These are phyloP conservation scores for Cotesia chilonis DNA, from an alignment of 1,140 invertebrate species.

Conservation along the genomic window DNA sequence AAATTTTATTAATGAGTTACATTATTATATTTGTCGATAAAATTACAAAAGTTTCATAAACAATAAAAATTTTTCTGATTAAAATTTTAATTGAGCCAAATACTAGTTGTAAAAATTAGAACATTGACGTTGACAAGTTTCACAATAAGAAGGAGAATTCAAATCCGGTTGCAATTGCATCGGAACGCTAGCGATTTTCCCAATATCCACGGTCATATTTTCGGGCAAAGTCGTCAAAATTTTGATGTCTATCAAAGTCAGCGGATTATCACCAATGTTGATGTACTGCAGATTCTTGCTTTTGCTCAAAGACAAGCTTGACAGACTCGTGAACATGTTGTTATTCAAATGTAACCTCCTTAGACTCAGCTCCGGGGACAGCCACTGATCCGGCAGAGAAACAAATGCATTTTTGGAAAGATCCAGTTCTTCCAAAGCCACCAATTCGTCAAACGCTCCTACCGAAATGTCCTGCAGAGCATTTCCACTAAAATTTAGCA, in stretches of 20 bases:
- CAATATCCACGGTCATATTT: background rate
- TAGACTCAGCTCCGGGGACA: background rate
- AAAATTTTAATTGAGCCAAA: no score
- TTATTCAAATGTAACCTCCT: constrained; percentile 8
- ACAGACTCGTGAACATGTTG: background rate
- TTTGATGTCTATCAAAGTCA: constrained; percentile 20
- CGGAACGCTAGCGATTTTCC: background rate
- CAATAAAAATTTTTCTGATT: no score
- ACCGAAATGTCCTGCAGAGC: background rate
- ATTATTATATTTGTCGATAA: no score
- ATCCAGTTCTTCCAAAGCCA: constrained; percentile 12
- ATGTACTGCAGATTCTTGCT: constrained; percentile 27
- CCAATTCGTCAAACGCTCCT: background rate
- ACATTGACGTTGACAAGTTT: no score
- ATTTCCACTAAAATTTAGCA: background rate
- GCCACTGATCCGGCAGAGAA: background rate
- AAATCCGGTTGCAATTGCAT: no score
- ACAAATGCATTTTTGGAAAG: background rate
- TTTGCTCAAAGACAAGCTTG: constrained; percentile 27
- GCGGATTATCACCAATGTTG: constrained; percentile 31
- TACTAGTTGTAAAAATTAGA: no score
- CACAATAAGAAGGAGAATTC: no score
- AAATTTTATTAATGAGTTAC: no score
- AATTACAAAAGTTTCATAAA: no score
- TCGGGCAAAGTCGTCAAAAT: background rate